Percentiles rank a stretch among this genome's conserved stretches.
These are phyloP conservation scores for Peromyscus aztecus DNA, from an alignment of 2,797 vertebrate genomes.

Conservation along the genomic window DNA sequence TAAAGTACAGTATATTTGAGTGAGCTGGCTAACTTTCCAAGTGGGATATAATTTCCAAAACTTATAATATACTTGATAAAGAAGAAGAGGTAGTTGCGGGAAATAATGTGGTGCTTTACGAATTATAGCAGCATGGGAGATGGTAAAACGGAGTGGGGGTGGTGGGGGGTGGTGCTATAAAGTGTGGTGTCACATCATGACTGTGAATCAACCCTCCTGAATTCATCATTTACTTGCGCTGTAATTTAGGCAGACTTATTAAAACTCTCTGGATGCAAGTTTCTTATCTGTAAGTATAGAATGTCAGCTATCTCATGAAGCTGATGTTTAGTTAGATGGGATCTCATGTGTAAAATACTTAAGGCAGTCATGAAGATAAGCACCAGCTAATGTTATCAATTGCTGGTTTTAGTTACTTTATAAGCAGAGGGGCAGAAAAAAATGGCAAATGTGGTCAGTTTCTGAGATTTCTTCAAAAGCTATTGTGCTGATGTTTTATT, in stretches of 20 bases:
- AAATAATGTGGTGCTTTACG: neutral
- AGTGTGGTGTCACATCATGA: rapidly evolving
- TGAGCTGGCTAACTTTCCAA: neutral
- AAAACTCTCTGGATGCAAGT: neutral
- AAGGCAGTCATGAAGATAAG: conserved; percentile 13
- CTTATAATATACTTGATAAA: neutral
- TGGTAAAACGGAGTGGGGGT: neutral
- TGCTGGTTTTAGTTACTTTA: conserved; percentile 19
- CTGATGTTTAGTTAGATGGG: neutral
- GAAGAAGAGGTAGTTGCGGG: neutral
- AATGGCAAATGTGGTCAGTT: neutral
- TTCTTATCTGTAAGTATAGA: conserved; percentile 13
- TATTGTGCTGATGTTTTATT: no score
- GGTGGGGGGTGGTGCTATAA: neutral
- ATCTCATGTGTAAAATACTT: neutral
- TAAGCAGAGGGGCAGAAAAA: neutral
- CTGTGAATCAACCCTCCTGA: neutral
- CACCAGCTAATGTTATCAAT: neutral
- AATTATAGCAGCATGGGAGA: neutral
- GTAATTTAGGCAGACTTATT: neutral
- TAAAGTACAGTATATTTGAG: neutral
- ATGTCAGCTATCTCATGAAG: neutral
- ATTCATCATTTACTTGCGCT: neutral
- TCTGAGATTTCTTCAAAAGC: conserved; percentile 30
- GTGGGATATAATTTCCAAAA: neutral